Base-by-base conservation (phyloP, 2,888 invertebrate genomes). In the Cyaniris semiargus region DNA sequence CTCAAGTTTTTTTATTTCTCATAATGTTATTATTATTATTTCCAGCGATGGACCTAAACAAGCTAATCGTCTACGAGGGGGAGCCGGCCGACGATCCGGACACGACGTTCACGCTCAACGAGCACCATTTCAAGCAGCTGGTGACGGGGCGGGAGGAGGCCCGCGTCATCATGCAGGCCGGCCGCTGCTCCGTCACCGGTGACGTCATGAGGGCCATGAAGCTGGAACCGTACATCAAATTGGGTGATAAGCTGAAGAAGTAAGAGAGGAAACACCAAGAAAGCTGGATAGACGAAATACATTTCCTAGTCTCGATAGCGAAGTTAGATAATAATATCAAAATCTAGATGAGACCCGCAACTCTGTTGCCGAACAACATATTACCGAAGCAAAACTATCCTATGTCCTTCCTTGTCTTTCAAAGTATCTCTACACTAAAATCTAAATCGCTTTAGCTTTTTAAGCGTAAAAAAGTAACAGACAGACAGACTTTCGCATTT, bases 141-240 rank as follows among this genome's bases (percentile, higher is more conserved):
- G 93, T 94, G 56, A 83, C 83, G 8, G 94, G 94, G 1, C 85
- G 88, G 53, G 93, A 93, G 76, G 90, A 92, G 60, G 83, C 94
- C 0, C 82, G 93, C 18, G 85, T 86, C 78, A 90, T 94, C 80
- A 90, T 94, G 87, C 93, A 94, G 77, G 92, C 94, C 0, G 94
- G 94, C 0, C 83, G 91, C 27, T 94, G 94, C 79, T 94, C 94
- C 2, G 94, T 94, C 82, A 94, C 94, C 0, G 94, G 94, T 2
- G 93, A 94, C 83, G 88, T 94, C 83, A 94, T 94, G 94, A 84
- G 93, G 58, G 94, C 94, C 4, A 94, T 94, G 94, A 89, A 94
- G 83, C 87, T 94, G 78, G 94, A 94, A 84, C 94, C 93, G 60
- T 94, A 92, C 83, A 90, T 94, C 70, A 91, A 88, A 78, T 77